phyloP scores from a whole-genome alignment of 2,113 vertebrate genomes.

The Xiphophorus hellerii region DNA sequence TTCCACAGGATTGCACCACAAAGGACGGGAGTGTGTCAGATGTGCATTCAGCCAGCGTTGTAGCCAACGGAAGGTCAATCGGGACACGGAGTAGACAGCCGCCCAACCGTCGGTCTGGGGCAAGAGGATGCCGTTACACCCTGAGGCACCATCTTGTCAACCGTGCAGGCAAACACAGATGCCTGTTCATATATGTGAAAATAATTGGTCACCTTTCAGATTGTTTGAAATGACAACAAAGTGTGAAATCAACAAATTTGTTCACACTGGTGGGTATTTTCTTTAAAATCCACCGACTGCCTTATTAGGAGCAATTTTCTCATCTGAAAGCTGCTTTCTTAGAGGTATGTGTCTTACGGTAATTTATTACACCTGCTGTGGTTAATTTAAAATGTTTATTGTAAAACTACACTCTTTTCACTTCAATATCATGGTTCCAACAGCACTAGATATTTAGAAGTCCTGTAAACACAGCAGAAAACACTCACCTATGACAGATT shows the following conservation, averaged over 20 bases:
- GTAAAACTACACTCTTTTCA: no score
- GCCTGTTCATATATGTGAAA: background rate
- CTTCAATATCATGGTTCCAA: background rate
- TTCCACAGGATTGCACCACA: slow-evolving; percentile 80
- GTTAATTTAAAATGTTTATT: background rate
- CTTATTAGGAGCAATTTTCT: background rate
- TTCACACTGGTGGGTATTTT: background rate
- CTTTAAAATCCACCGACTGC: background rate
- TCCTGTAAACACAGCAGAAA: no score
- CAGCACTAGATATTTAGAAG: background rate
- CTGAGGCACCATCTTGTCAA: slow-evolving; percentile 57
- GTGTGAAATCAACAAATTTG: background rate
- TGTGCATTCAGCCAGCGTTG: slow-evolving; percentile 75
- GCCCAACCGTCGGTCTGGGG: slow-evolving; percentile 65
- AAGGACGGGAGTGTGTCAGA: slow-evolving; percentile 75
- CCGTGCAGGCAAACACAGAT: slow-evolving; percentile 14
- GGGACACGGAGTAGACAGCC: slow-evolving; percentile 71
- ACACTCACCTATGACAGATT: no score
- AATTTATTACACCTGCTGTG: background rate
- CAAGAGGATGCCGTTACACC: slow-evolving; percentile 69
- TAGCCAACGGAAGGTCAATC: slow-evolving; percentile 72
- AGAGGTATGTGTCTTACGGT: no score
- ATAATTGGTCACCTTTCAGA: slow-evolving; percentile 24
- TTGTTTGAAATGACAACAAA: background rate
- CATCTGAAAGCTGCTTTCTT: background rate